Percentiles rank a stretch among this genome's conserved stretches.
Evolutionary conservation across 2,113 vertebrate species (phyloP).

Genomic region (Psephotus haematonotus): DNA sequence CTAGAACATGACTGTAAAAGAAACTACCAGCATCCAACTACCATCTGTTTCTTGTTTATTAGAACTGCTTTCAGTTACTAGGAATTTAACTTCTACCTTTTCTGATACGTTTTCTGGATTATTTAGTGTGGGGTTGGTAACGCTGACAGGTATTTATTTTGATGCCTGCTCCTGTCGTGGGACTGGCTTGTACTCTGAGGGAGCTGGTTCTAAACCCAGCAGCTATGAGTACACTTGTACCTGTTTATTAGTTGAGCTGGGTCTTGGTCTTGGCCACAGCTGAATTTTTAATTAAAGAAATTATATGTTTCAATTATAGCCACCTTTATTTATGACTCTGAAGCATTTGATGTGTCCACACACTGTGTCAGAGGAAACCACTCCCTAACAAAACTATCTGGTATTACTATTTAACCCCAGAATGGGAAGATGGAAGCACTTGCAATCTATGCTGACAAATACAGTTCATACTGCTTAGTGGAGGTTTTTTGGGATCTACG

Average conservation of each 20-base stretch:
- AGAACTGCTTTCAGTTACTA: background rate
- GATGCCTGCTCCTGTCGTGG: background rate
- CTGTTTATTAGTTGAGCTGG: background rate
- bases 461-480: background rate
- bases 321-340: background rate
- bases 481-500: background rate
- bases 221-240: background rate
- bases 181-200: background rate
- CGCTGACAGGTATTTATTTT: background rate
- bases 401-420: background rate
- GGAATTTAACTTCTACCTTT: background rate
- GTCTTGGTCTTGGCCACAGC: background rate
- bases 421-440: background rate
- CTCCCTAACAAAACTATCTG: background rate
- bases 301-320: background rate
- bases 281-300: background rate
- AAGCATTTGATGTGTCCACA: background rate
- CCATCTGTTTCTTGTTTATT: background rate
- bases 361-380: background rate
- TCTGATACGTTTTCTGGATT: background rate
- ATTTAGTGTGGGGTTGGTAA: background rate
- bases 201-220: background rate
- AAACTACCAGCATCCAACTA: background rate
- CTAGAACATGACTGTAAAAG: background rate
- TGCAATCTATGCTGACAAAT: background rate